phyloP scores from a whole-genome alignment of 1,140 invertebrate species.

The Neodiprion virginianus region DNA sequence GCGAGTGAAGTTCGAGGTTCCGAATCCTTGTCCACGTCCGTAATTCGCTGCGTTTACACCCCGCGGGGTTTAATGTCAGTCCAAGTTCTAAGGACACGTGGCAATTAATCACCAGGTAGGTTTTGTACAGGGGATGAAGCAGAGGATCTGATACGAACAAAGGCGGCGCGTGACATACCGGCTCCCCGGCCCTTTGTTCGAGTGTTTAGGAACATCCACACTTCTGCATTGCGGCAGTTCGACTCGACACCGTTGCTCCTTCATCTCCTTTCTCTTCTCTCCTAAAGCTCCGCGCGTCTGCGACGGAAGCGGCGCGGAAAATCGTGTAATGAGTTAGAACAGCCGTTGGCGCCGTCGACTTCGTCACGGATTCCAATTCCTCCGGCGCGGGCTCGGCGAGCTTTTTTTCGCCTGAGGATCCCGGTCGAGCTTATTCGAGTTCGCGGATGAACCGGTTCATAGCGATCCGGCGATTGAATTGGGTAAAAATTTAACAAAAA shows the following conservation, averaged over 20 bases:
- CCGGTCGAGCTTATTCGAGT: background rate
- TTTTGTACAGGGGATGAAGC: no score
- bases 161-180: background rate
- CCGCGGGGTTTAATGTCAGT: no score
- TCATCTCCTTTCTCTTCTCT: background rate
- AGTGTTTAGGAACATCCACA: background rate
- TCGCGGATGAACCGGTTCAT: no score
- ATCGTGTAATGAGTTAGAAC: conserved; percentile 57
- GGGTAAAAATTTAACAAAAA: no score
- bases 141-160: background rate
- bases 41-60: no score
- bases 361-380: conserved; percentile 50
- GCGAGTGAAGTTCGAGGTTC: no score
- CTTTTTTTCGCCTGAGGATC: conserved; percentile 19
- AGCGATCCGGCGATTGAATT: no score
- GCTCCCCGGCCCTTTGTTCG: background rate
- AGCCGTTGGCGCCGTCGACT: conserved; percentile 50
- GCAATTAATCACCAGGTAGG: background rate
- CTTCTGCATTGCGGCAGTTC: background rate
- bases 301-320: conserved; percentile 41
- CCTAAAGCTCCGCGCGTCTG: background rate
- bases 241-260: background rate
- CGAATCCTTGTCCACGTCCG: no score
- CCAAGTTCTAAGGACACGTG: background rate
- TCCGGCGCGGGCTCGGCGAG: conserved; percentile 41